phyloP scores from a whole-genome alignment of 2,888 invertebrate genomes.

The Torymus auratus region DNA sequence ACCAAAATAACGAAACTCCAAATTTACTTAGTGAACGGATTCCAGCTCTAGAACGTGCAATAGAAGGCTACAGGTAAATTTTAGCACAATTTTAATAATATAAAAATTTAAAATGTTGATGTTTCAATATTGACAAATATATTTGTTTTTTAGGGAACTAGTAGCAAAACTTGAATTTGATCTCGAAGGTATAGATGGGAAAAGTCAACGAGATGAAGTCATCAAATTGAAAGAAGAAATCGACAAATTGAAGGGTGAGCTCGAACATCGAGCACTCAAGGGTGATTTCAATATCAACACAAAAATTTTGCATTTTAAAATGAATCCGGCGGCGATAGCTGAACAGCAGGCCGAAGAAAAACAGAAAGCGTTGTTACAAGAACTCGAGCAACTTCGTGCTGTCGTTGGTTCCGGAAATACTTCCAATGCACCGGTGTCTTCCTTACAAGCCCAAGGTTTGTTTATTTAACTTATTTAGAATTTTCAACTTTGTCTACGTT shows the following conservation, averaged over 20 bases:
- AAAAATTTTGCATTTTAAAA: constrained; percentile 81
- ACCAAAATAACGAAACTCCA: constrained; percentile 66
- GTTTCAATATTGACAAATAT: background rate
- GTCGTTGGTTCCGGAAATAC: constrained; percentile 78
- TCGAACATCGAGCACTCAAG: constrained; percentile 81
- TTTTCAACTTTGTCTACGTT: background rate
- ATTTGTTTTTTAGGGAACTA: constrained; percentile 78
- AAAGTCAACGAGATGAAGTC: constrained; percentile 69
- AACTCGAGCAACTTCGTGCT: constrained; percentile 84
- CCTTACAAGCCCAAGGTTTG: constrained; percentile 70
- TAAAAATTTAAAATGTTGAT: background rate
- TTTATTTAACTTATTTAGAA: background rate
- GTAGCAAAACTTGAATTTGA: constrained; percentile 83
- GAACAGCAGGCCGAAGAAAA: constrained; percentile 81
- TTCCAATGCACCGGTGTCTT: constrained; percentile 62
- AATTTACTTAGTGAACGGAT: constrained; percentile 80
- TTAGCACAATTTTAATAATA: background rate
- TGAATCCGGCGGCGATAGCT: constrained; percentile 86
- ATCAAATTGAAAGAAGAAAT: constrained; percentile 77
- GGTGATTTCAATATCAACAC: constrained; percentile 79
- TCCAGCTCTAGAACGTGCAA: constrained; percentile 84
- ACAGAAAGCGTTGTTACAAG: constrained; percentile 70
- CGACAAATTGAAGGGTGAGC: constrained; percentile 77
- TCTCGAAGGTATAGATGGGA: constrained; percentile 74
- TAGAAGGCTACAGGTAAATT: constrained; percentile 83